These are phyloP conservation scores for Hippasteria phrygiana DNA, from an alignment of 53 echinoderm and acorn worm species.

Conservation along the genomic window DNA sequence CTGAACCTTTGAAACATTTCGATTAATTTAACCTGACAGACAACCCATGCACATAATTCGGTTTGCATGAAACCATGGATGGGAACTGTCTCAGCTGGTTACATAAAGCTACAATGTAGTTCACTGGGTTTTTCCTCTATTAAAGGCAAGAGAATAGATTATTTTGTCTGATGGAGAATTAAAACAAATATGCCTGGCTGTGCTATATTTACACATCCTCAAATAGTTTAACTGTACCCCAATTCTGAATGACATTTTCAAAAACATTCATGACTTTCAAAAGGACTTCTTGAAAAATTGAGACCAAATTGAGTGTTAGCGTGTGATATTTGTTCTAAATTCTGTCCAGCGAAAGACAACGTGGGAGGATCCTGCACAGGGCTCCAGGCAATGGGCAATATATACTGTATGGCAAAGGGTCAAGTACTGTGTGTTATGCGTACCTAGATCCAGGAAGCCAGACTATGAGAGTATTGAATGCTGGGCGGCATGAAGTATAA, in stretches of 20 bases:
- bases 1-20: too few relatives aligned
- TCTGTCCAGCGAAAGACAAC: neutral
- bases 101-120: too few relatives aligned
- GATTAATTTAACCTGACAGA: too few relatives aligned
- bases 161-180: too few relatives aligned
- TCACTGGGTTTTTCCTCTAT: too few relatives aligned
- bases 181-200: too few relatives aligned
- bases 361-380: neutral
- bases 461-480: neutral
- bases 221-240: neutral
- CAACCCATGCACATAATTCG: too few relatives aligned
- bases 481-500: neutral
- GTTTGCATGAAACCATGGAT: too few relatives aligned
- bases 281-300: neutral
- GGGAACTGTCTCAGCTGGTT: too few relatives aligned
- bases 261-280: neutral
- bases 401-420: conserved; percentile 21
- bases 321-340: neutral
- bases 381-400: conserved; percentile 18
- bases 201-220: too few relatives aligned
- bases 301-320: neutral
- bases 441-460: conserved; percentile 24
- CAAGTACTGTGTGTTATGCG: conserved; percentile 37
- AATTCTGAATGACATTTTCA: neutral
- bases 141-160: too few relatives aligned